phyloP scores from a whole-genome alignment of 2,888 invertebrate species.

The Polymixis lichenea region DNA sequence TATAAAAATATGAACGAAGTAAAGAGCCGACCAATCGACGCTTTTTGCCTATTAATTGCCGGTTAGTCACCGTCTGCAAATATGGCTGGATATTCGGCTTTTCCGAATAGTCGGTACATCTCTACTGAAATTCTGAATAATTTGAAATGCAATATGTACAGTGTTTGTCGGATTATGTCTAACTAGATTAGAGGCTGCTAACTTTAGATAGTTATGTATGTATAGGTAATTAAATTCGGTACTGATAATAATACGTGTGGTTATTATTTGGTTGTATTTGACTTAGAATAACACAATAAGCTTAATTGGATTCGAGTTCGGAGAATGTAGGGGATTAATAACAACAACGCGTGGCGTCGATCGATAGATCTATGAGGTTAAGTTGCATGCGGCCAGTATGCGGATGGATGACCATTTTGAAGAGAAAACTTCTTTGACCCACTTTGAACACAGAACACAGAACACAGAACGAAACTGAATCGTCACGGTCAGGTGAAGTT shows the following conservation, averaged over 20 bases:
- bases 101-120: background rate
- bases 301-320: background rate
- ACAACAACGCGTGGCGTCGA: background rate
- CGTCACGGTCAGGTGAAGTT: too few species aligned
- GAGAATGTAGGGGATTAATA: too few species aligned
- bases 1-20: background rate
- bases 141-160: constrained; percentile 49
- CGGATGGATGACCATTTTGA: background rate
- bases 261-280: constrained; percentile 5
- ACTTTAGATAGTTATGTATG: constrained; percentile 38
- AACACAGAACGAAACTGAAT: too few species aligned
- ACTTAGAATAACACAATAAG: constrained; percentile 9
- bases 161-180: constrained; percentile 36
- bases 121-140: constrained; percentile 39
- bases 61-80: too few species aligned
- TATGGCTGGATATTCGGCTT: background rate
- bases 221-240: constrained; percentile 38
- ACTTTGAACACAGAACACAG: too few species aligned
- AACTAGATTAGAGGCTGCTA: constrained; percentile 47
- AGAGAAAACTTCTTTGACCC: too few species aligned
- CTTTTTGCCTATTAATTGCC: background rate
- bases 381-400: background rate
- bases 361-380: background rate
- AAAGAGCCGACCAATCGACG: background rate
- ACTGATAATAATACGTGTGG: constrained; percentile 48